Percentiles rank a stretch among this genome's conserved stretches.
Evolutionary conservation across 2,797 vertebrate species (phyloP).

Genomic region (Allobates femoralis): DNA sequence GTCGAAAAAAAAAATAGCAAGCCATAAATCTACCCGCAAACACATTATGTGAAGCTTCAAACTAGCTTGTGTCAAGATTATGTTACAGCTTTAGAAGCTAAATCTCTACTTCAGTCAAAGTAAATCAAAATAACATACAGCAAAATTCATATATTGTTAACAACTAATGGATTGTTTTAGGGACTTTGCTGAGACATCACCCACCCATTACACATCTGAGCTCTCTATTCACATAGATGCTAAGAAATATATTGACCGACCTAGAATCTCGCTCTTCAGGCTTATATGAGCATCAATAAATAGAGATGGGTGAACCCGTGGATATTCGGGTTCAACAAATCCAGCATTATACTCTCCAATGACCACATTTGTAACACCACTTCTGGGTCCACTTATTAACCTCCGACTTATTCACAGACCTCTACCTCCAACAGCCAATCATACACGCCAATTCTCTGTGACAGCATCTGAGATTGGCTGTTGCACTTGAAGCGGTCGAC

Average conservation of each 20-base stretch:
- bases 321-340: too few relatives aligned
- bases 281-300: neutral
- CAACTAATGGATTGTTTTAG: neutral
- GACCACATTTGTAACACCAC: too few relatives aligned
- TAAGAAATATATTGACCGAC: neutral
- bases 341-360: too few relatives aligned
- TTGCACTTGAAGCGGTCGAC: too few relatives aligned
- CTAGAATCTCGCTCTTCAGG: neutral
- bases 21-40: conserved; percentile 32
- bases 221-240: neutral
- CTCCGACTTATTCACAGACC: too few relatives aligned
- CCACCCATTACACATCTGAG: neutral
- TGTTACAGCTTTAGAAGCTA: neutral
- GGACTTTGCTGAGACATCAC: neutral
- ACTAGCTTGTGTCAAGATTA: conserved; percentile 22
- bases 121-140: conserved; percentile 30
- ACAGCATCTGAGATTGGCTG: too few relatives aligned
- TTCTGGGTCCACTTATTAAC: too few relatives aligned
- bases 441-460: too few relatives aligned
- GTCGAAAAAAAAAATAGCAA: conserved; percentile 28
- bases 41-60: conserved; percentile 7
- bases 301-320: too few relatives aligned
- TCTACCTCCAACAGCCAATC: too few relatives aligned
- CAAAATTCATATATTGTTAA: neutral
- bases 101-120: neutral